phyloP scores from a whole-genome alignment of 2,113 vertebrate species.

The Globicephala melas region DNA sequence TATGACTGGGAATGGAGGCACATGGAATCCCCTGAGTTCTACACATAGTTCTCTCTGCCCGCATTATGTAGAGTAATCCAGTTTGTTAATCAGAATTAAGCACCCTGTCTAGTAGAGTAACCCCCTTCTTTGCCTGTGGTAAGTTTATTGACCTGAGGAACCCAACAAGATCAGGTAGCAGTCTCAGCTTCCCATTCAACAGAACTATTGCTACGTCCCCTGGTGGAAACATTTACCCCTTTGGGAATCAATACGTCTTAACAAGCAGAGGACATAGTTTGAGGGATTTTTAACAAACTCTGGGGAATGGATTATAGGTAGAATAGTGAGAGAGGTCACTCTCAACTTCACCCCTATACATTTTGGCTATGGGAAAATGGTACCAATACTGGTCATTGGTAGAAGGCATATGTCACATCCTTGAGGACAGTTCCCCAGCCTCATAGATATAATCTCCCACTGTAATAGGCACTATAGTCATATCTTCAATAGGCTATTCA shows the following conservation, averaged over 20 bases:
- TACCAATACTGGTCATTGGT: not conserved
- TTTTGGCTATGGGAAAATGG: not conserved
- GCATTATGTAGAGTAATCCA: not conserved
- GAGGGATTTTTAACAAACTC: not conserved
- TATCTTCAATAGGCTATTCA: not conserved
- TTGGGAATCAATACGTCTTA: not conserved
- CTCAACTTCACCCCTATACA: not conserved
- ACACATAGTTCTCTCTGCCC: not conserved
- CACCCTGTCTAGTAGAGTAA: not conserved
- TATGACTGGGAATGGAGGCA: not conserved
- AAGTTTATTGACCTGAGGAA: not conserved
- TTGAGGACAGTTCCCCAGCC: not conserved
- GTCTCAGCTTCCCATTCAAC: not conserved
- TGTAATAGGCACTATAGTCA: not conserved
- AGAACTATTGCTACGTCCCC: not conserved
- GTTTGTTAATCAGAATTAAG: not conserved
- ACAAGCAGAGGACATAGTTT: not conserved
- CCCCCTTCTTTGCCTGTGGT: not conserved
- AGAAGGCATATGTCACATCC: not conserved
- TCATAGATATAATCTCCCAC: not conserved
- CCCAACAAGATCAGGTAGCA: not conserved
- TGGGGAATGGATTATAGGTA: not conserved
- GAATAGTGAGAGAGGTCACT: not conserved
- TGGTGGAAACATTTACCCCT: not conserved
- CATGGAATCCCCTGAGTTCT: not conserved